Evolutionary conservation across 2,797 vertebrate genomes (phyloP), one percentile per base, ranked within the genome.

Genomic region (Peromyscus melanophrys): DNA sequence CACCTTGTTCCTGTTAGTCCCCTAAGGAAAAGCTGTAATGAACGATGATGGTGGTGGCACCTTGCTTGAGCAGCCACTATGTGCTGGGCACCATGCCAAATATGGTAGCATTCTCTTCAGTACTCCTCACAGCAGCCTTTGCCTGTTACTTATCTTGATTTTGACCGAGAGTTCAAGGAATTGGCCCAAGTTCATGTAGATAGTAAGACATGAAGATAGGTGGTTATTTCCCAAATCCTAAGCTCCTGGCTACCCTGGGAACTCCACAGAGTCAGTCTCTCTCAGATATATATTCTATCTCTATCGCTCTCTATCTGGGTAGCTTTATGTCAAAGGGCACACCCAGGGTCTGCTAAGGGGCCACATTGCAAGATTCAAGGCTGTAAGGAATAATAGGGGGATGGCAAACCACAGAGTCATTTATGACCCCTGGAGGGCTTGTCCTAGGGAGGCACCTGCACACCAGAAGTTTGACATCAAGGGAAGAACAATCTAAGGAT

Each of bases 1-100:
- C 87, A 71, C 59, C 82, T 52, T 96, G 43, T 69, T 90, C 49
- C 89, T 75, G 29, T 83, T 89, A 90, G 90, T 40, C 83, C 67
- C 61, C 80, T 71, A 61, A 94, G 40, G 8, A 95, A 69, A 87
- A 55, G 57, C 29, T 83, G 37, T 76, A 80, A 95, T 59, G 76
- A 89, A 67, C 23, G 89, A 75, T 67, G 85, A 86, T 8, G 52
- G 91, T 2, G 65, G 63, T 34, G 40, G 23, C 2, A 31, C 75
- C 21, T 11, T 55, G 29, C 67, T 27, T 71, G 65, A 29, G 46
- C 19, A 83, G 25, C 25, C 37, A 1, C 21, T 43, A 8, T 61
- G 80, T 83, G n/a, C 81, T 46, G 43, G 40, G 29, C 46, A 37
- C 9, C 12, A 19, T 1, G 34, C 23, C 40, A 49, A 52, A 55